Conservation (phyloP, 2,113 vertebrate species). For the Cardinalis cardinalis region DNA sequence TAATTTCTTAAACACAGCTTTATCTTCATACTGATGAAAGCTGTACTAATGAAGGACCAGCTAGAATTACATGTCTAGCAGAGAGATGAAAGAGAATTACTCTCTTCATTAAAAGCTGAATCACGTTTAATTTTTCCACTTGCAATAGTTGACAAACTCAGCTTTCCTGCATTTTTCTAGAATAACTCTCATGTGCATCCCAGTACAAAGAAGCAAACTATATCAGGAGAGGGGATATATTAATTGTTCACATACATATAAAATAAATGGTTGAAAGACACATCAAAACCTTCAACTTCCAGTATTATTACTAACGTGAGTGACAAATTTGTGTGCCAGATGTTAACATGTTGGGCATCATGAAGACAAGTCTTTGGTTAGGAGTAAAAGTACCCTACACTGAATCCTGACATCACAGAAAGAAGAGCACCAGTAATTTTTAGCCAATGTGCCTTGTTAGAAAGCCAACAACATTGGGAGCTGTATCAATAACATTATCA, state of each 20-base stretch:
- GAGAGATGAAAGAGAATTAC: conserved; percentile 22
- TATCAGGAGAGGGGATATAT: not conserved
- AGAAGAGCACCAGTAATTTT: not conserved
- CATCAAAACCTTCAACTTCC: not conserved
- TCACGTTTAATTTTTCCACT: conserved; percentile 16
- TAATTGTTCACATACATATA: not conserved
- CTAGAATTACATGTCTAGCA: conserved; percentile 40
- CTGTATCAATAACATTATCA: not conserved
- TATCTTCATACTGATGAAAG: conserved; percentile 45
- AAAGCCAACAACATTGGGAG: not conserved
- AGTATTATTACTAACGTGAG: not conserved
- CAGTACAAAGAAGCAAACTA: not conserved
- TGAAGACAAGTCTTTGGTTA: not conserved
- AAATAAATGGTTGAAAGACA: not conserved
- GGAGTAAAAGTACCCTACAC: not conserved
- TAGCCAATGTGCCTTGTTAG: not conserved
- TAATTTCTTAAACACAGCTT: conserved; percentile 55
- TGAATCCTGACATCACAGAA: not conserved
- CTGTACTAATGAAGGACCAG: conserved; percentile 52
- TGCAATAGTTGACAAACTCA: conserved; percentile 20
- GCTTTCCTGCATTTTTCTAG: not conserved
- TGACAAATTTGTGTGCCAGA: not conserved
- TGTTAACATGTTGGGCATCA: accelerated
- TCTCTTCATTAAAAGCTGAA: conserved; percentile 53
- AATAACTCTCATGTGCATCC: not conserved